Evolutionary conservation across 2,113 vertebrate genomes (phyloP).

Genomic region (Speoplatyrhinus poulsoni): DNA sequence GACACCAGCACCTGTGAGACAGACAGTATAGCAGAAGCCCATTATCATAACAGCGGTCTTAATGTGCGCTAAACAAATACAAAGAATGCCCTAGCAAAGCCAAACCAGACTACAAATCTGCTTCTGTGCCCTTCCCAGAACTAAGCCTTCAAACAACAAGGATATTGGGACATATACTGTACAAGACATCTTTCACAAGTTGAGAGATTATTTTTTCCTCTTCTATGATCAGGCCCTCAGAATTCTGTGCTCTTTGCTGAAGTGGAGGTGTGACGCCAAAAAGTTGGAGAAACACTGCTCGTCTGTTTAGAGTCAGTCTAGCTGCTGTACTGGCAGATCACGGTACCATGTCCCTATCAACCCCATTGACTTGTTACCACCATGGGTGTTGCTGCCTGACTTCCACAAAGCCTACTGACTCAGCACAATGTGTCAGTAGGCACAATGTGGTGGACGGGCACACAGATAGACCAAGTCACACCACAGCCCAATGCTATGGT

Average conservation of each 20-base stretch:
- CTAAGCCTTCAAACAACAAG: constrained; percentile 5
- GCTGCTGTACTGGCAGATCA: constrained; percentile 3
- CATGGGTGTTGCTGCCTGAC: constrained; percentile 52
- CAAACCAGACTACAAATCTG: constrained; percentile 20
- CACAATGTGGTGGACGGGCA: constrained; percentile 15
- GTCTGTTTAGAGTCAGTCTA: constrained; percentile 20
- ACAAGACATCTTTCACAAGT: neutral
- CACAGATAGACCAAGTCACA: constrained; percentile 26
- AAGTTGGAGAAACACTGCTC: no score
- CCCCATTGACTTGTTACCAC: constrained; percentile 47
- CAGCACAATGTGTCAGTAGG: constrained; percentile 58
- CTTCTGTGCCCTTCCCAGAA: constrained; percentile 36
- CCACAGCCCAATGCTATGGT: no score
- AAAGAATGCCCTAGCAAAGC: constrained; percentile 40
- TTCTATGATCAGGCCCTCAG: constrained; percentile 6
- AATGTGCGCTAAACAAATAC: constrained; percentile 51
- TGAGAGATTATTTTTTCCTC: constrained; percentile 16
- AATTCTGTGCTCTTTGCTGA: no score
- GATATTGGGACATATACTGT: neutral
- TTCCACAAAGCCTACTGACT: constrained; percentile 62
- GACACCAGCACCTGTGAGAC: neutral
- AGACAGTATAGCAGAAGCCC: neutral
- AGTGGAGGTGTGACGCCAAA: no score
- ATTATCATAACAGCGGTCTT: constrained; percentile 12
- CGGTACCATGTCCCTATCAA: constrained; percentile 50